Base-by-base conservation (phyloP, 1,140 invertebrate species). In the Hycleus phaleratus region DNA sequence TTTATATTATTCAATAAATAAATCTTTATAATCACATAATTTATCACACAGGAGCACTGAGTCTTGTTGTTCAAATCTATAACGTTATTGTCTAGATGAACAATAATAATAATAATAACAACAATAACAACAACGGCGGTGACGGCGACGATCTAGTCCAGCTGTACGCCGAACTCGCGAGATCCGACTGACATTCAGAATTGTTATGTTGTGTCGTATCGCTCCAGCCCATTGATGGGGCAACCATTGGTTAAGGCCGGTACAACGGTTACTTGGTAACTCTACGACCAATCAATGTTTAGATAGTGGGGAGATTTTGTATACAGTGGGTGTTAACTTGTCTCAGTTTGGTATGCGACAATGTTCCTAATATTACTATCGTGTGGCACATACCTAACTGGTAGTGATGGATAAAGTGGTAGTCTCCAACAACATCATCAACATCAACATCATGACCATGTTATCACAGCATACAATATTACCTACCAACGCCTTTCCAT, bases 321-420 rank as follows among this genome's bases (percentile, higher is more conserved):
- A 11, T 45, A 49, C 53, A 48, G 51, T 55, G 62, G 68, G 63
- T 25, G 62, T 61, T 38, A 5, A 26, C 57, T 42, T 46, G 56
- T 66, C 60, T 68, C 66, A 61, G 40, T 68, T n/a, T n/a, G 5
- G 40, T 42, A n/a, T 42, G 9, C 58, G 52, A 63, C 63, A 62
- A 63, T 49, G 61, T 59, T 62, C 63, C 58, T 64, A 42, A 42
- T 11, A n/a, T n/a, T 42, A 9, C 40, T 10, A 42, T 42, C 9
- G 3, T 67, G 65, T 67, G 66, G 59, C 66, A 64, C 67, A 66
- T 59, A 64, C 65, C 69, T 71, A 70, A 71, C 69, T 69, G 69
- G 65, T 71, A 63, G 62, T 71, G 71, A 72, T 67, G 64, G 64
- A 64, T 72, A 71, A 72, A 72, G 71, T 72, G 71, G 70, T 68